Evolutionary conservation across 2,113 vertebrate species (phyloP), one percentile per base, ranked within the genome.

Genomic region (Arothron firmamentum): DNA sequence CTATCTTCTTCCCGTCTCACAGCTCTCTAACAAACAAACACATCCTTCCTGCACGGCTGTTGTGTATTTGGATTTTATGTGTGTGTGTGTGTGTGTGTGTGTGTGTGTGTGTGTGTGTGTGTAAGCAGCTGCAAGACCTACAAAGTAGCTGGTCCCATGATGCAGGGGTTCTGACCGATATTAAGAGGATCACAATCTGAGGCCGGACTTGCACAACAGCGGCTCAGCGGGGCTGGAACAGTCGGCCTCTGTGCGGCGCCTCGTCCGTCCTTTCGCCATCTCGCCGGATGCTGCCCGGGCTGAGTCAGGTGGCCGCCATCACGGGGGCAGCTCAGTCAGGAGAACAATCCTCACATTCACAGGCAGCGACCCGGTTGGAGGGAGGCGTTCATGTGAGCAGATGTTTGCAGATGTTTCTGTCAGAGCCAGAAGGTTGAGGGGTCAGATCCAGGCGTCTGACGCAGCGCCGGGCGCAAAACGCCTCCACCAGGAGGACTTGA

Each of bases 101-200:
- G 21, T 12, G n/a, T 0, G 11, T 62, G 52, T 56, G 20, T 54
- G 41, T 47, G 50, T 52, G 21, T 52, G 38, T 54, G 45, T 38
- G n/a, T 15, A 21, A 50, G 34, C 34, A 57, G 49, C 65, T 55
- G n/a, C n/a, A 49, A 65, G 53, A 60, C 53, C 41, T 21, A 56
- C 54, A 52, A 46, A 69, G 51, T 64, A 56, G 55, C 69, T 15
- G 17, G 77, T 79, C 81, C 54, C 76, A 65, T 82, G 81, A 82
- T 62, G 20, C 38, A 31, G 7, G 72, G 52, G 52, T 58, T 68
- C 65, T 60, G 57, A 60, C n/a, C 56, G 59, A 70, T 70, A 74
- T 73, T 87, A 86, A 87, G 86, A 83, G 80, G 86, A 84, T 86
- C 80, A 88, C 41, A 79, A 87, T 83, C 59, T 76, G 25, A 70